Percentiles rank a stretch among this genome's conserved stretches.
phyloP scores from a whole-genome alignment of 2,113 vertebrate species.

The Epinephelus moara region DNA sequence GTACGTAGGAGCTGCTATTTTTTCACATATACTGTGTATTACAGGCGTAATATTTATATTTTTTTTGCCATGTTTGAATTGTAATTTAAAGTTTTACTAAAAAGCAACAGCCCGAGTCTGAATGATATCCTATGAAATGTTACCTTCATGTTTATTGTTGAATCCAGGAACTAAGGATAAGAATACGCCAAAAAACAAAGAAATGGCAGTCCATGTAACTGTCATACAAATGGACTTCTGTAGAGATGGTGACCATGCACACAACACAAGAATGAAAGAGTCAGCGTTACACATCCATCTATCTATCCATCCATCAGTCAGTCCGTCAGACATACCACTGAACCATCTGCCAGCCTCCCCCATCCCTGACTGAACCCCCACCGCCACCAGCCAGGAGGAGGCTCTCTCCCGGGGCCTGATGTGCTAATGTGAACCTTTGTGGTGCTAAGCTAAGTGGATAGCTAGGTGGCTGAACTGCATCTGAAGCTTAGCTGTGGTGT shows the following conservation, averaged over 20 bases:
- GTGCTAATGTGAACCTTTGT: slow-evolving; percentile 81
- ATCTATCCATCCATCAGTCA: slow-evolving; percentile 48
- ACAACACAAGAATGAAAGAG: slow-evolving; percentile 38
- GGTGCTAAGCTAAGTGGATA: slow-evolving; percentile 71
- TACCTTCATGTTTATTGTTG: slow-evolving; percentile 3
- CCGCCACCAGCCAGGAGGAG: slow-evolving; percentile 69
- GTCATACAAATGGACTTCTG: slow-evolving; percentile 45
- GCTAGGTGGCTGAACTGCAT: slow-evolving; percentile 41
- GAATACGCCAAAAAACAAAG: slow-evolving; percentile 1
- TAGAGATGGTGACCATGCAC: slow-evolving; percentile 46
- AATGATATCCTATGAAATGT: background rate
- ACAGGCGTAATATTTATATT: background rate
- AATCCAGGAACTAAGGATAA: slow-evolving; percentile 1
- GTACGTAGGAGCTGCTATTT: background rate
- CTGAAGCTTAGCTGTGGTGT: slow-evolving; percentile 13
- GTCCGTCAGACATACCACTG: slow-evolving; percentile 69
- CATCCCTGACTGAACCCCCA: slow-evolving; percentile 64
- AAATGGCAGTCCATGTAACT: slow-evolving; percentile 49
- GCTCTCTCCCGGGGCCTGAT: slow-evolving; percentile 70
- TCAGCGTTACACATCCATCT: slow-evolving; percentile 52
- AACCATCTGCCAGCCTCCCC: slow-evolving; percentile 79
- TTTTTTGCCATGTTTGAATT: background rate
- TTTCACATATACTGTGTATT: background rate
- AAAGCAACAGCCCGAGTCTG: background rate
- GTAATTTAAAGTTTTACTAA: background rate